Conservation (phyloP, 2,113 vertebrate species). For the Callorhinus ursinus region DNA sequence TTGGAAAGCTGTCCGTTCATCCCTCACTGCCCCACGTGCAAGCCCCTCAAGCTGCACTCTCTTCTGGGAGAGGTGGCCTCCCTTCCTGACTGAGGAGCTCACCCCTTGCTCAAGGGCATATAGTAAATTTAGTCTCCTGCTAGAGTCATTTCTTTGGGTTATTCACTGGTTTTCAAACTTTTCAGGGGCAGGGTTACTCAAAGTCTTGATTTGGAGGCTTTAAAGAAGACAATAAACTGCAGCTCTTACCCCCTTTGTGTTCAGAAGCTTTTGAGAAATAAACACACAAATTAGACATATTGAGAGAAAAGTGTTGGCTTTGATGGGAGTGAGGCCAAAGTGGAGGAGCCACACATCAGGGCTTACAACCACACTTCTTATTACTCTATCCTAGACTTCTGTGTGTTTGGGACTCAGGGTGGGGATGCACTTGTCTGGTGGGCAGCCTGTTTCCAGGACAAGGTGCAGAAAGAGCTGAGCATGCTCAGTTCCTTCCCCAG, state of each 20-base stretch:
- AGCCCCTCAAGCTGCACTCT: neutral
- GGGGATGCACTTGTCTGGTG: no score
- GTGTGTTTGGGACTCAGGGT: neutral
- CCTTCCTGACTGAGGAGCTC: neutral
- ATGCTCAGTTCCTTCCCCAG: neutral
- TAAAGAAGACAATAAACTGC: neutral
- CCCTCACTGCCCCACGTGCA: neutral
- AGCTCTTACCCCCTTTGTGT: neutral
- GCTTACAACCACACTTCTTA: neutral
- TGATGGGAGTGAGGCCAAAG: neutral
- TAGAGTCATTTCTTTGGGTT: neutral
- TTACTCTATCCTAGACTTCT: neutral
- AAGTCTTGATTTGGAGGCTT: neutral
- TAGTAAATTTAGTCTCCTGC: neutral
- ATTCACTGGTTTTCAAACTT: slow-evolving; percentile 37
- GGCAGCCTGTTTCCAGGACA: neutral
- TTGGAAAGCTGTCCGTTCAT: neutral
- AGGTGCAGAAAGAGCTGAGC: neutral
- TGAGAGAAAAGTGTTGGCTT: neutral
- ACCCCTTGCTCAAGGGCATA: neutral
- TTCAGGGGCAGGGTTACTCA: neutral
- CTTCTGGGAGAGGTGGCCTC: neutral
- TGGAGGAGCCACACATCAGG: neutral
- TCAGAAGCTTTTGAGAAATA: neutral
- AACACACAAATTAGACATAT: neutral